Evolutionary conservation across 1,140 invertebrate species (phyloP).

Genomic region (Macrobrachium nipponense): DNA sequence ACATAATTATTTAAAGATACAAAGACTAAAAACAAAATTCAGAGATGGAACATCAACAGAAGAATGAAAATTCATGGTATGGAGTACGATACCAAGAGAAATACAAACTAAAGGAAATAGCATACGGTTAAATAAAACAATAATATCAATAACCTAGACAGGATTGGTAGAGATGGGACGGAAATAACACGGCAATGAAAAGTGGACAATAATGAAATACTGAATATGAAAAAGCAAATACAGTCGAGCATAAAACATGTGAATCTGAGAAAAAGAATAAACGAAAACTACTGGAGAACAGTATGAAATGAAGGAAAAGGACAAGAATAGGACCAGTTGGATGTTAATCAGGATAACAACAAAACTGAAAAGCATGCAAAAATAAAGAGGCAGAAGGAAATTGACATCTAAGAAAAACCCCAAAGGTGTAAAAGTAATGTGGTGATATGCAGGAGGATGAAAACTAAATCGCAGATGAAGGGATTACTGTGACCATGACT

Average conservation of each 20-base stretch:
- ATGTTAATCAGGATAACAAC: not conserved
- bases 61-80: no score
- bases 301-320: not conserved
- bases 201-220: no score
- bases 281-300: not conserved
- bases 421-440: not conserved
- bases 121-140: no score
- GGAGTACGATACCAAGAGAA: no score
- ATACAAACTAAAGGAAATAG: no score
- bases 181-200: not conserved
- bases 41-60: no score
- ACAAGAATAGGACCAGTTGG: not conserved
- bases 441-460: not conserved
- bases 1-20: no score
- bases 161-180: not conserved
- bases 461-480: not conserved
- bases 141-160: no score
- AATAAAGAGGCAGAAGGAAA: not conserved
- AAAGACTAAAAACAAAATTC: no score
- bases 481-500: not conserved
- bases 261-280: not conserved
- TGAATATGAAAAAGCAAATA: not conserved
- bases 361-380: not conserved
- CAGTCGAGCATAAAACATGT: not conserved
- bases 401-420: not conserved